Evolutionary conservation across 2,797 vertebrate species (phyloP).

Genomic region (Acanthornis magna): DNA sequence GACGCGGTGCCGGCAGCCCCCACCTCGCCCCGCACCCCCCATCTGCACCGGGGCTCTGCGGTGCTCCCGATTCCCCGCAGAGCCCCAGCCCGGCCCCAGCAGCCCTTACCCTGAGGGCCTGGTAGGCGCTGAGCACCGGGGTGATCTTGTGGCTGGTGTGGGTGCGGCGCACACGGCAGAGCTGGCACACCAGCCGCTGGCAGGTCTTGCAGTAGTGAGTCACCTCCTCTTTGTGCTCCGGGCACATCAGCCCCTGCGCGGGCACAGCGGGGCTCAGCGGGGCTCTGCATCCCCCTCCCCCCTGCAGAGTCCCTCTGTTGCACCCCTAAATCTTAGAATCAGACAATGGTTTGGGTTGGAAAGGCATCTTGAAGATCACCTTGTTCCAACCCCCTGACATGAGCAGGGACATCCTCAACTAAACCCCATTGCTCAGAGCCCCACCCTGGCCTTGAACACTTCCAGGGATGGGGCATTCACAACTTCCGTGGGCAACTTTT

Average conservation of each 20-base stretch:
- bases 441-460: neutral
- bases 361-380: neutral
- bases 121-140: conserved; percentile 90
- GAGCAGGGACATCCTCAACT: neutral
- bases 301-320: no score
- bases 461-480: neutral
- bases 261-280: neutral
- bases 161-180: conserved; percentile 88
- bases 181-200: conserved; percentile 88
- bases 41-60: neutral
- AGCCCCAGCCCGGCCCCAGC: neutral
- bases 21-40: rapidly evolving
- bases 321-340: neutral
- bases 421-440: neutral
- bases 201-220: conserved; percentile 93
- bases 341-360: neutral
- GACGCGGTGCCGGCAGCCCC: neutral
- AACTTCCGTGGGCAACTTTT: neutral
- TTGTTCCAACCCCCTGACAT: rapidly evolving
- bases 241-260: conserved; percentile 87
- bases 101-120: conserved; percentile 88
- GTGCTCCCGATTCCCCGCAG: neutral
- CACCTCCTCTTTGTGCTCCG: conserved; percentile 93
- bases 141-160: conserved; percentile 94
- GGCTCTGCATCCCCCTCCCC: rapidly evolving